Percentiles rank a stretch among this genome's conserved stretches.
phyloP scores from a whole-genome alignment of 2,797 vertebrate species.

The Sebastiscus albofasciatus region DNA sequence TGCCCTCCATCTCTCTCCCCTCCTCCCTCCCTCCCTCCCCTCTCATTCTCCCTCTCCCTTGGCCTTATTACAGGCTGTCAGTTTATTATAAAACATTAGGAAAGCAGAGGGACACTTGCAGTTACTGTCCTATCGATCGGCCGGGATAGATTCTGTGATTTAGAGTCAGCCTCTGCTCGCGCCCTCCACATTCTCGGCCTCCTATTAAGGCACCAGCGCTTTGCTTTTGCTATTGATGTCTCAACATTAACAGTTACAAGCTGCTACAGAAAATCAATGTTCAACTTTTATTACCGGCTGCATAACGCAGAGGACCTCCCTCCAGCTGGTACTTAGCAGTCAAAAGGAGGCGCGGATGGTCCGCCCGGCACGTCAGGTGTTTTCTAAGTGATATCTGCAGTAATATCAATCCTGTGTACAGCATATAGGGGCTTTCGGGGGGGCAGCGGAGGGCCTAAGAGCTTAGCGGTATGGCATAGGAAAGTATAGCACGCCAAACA shows the following conservation, averaged over 20 bases:
- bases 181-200: constrained; percentile 90
- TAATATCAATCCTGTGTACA: constrained; percentile 74
- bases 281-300: constrained; percentile 93
- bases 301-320: constrained; percentile 81
- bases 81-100: constrained; percentile 91
- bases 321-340: constrained; percentile 80
- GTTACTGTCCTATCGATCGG: constrained; percentile 91
- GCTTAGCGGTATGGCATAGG: constrained; percentile 16
- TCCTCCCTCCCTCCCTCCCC: constrained; percentile 27
- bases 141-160: constrained; percentile 92
- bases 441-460: constrained; percentile 39
- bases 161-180: constrained; percentile 84
- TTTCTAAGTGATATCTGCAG: constrained; percentile 81
- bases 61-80: constrained; percentile 88
- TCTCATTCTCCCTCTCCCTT: constrained; percentile 73
- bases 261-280: constrained; percentile 99
- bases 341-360: constrained; percentile 57
- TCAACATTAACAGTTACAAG: constrained; percentile 99
- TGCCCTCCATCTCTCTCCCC: constrained; percentile 56
- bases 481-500: constrained; percentile 35
- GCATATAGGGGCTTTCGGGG: constrained; percentile 38
- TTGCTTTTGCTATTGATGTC: constrained; percentile 99
- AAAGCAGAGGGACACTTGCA: constrained; percentile 91
- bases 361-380: constrained; percentile 72
- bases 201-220: constrained; percentile 94